Conservation (phyloP, 2,797 vertebrate genomes). For the Hemibagrus guttatus region DNA sequence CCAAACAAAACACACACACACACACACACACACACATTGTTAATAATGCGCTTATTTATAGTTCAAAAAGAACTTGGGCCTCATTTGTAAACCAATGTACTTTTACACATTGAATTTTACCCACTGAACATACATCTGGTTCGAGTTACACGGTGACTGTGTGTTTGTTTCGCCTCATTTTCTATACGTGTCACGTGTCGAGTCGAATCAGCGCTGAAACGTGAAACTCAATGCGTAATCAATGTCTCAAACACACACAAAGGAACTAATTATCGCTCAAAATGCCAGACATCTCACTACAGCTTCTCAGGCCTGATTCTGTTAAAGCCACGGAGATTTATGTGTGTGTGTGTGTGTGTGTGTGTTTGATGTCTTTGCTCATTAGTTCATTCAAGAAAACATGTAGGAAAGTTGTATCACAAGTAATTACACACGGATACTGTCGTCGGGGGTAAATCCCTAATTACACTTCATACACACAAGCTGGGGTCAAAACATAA, state of each 20-base stretch:
- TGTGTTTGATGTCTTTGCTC: not conserved
- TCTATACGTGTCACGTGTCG: not conserved
- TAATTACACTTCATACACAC: not conserved
- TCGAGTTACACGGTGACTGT: not conserved
- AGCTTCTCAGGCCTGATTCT: not conserved
- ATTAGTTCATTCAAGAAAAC: not conserved
- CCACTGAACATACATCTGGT: not conserved
- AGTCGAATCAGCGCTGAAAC: not conserved
- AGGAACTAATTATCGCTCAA: not conserved
- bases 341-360: not conserved
- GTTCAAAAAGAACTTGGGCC: not conserved
- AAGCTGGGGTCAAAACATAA: not conserved
- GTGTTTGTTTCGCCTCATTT: conserved; percentile 5
- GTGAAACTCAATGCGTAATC: conserved; percentile 9
- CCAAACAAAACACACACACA: not conserved
- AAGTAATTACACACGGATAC: not conserved
- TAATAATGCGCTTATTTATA: not conserved
- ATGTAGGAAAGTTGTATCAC: not conserved
- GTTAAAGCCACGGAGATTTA: not conserved
- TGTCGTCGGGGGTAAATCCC: not conserved
- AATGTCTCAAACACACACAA: conserved; percentile 23
- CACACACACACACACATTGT: not conserved
- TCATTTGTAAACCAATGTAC: not conserved
- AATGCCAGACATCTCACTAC: conserved; percentile 4
- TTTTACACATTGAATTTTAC: not conserved